Percentiles rank a stretch among this genome's conserved stretches.
These are phyloP conservation scores for Tinea trinotella DNA, from an alignment of 2,888 invertebrate genomes.

Conservation along the genomic window DNA sequence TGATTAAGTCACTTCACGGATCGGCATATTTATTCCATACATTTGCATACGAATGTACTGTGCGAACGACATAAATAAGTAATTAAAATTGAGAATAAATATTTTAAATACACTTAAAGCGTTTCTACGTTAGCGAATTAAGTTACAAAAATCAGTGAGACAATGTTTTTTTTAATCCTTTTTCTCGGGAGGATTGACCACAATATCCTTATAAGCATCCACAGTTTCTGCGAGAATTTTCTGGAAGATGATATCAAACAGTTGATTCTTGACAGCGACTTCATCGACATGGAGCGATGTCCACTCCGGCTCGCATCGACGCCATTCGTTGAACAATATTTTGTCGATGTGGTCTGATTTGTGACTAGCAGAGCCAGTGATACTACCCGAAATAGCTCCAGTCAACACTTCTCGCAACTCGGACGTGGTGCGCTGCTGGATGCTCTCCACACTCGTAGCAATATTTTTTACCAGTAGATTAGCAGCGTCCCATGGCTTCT, in stretches of 20 bases:
- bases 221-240: conserved; percentile 52
- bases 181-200: conserved; percentile 24
- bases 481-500: conserved; percentile 54
- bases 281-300: conserved; percentile 53
- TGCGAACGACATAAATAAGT: too few species aligned
- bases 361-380: conserved; percentile 37
- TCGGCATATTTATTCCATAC: too few species aligned
- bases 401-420: conserved; percentile 45
- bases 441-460: conserved; percentile 29
- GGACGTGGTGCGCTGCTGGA: conserved; percentile 32
- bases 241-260: conserved; percentile 59
- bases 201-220: conserved; percentile 52
- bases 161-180: too few species aligned
- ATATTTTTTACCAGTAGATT: conserved; percentile 46
- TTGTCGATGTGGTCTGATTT: conserved; percentile 62
- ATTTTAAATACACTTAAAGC: too few species aligned
- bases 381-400: conserved; percentile 36
- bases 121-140: conserved; percentile 13
- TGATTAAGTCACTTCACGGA: too few species aligned
- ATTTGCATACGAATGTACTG: too few species aligned
- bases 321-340: conserved; percentile 58
- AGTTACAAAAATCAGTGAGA: conserved; percentile 16
- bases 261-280: conserved; percentile 50
- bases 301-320: conserved; percentile 61
- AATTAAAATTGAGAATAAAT: too few species aligned